Evolutionary conservation across 2,888 invertebrate species (phyloP), one percentile per base, ranked within the genome.

Genomic region (Polia nebulosa): DNA sequence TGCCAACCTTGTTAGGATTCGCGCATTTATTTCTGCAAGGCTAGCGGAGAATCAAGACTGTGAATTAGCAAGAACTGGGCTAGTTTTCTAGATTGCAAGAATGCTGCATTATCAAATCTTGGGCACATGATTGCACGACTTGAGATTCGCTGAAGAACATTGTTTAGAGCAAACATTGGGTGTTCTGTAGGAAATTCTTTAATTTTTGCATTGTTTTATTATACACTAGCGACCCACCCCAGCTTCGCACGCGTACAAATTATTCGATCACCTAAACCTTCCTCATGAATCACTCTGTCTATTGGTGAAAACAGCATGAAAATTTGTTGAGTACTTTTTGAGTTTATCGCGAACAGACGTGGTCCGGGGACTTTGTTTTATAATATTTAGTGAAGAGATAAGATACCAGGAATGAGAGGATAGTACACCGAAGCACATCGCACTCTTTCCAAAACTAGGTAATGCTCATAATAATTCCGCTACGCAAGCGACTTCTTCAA

Each of bases 1-100:
- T 65, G 45, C 27, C 22, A 72, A 72, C 17, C 72, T 45, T 51
- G 65, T 72, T 61, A 55, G 27, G 15, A 58, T 34, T 62, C 29
- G 44, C 45, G 61, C 53, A 65, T 76, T 72, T 58, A 72, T 59
- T 77, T 72, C 51, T 66, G 78, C 78, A 55, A 65, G 51, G 60
- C 58, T 20, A 72, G 78, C 72, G 11, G 6, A n/a, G 22, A 71
- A 34, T 47, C 52, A 58, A 67, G 68, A 47, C 36, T 29, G 72
- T 2, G 39, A 72, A 64, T 77, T 71, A 77, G 60, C 44, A 53
- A 58, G 29, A 32, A 64, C 11, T 45, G n/a, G 44, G 47, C 45
- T 51, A 59, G 70, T 17, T 47, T 57, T 57, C 45, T 34, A 70
- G 62, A 47, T 63, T 34, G 22, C 9, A 47, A 20, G 59, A 49